A percentile compares a stretch with the other conserved stretches of the same genome.
These are phyloP conservation scores for Loxodonta africana DNA, from an alignment of 2,113 vertebrate genomes.

Conservation along the genomic window DNA sequence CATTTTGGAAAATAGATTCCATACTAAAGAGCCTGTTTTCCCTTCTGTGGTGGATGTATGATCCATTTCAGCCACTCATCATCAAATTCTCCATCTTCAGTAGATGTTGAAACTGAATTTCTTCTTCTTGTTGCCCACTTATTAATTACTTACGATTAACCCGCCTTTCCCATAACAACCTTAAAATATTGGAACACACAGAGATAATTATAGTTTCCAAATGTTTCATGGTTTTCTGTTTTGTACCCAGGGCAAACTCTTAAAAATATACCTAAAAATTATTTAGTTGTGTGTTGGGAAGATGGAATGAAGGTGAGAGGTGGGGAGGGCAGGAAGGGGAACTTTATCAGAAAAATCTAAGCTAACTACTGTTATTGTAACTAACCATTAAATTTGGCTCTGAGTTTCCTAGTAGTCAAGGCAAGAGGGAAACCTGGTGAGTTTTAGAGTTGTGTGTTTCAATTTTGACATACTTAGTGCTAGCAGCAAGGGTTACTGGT, in stretches of 20 bases:
- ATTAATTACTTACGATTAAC: neutral
- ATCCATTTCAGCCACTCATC: neutral
- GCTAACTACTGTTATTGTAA: neutral
- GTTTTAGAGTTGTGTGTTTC: slow-evolving; percentile 46
- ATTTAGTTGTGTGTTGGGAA: neutral
- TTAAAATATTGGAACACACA: slow-evolving; percentile 44
- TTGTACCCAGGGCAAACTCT: neutral
- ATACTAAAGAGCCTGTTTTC: slow-evolving; percentile 29
- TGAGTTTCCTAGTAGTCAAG: slow-evolving; percentile 43
- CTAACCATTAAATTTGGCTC: slow-evolving; percentile 44
- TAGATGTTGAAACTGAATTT: slow-evolving; percentile 19
- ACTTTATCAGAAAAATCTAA: slow-evolving; percentile 52
- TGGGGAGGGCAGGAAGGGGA: neutral
- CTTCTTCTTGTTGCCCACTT: neutral
- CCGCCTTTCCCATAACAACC: neutral
- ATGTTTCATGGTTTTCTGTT: slow-evolving; percentile 31
- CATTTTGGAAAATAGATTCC: slow-evolving; percentile 61
- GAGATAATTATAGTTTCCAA: slow-evolving; percentile 34
- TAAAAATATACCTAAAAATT: neutral
- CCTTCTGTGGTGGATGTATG: neutral
- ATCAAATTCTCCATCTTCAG: slow-evolving; percentile 52
- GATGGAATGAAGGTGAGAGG: neutral
- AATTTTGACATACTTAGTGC: slow-evolving; percentile 11
- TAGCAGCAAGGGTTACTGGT: neutral
- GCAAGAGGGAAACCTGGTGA: neutral